Percentiles rank a stretch among this genome's conserved stretches.
phyloP scores from a whole-genome alignment of 2,888 invertebrate genomes.

The Cryptus viduatorius region DNA sequence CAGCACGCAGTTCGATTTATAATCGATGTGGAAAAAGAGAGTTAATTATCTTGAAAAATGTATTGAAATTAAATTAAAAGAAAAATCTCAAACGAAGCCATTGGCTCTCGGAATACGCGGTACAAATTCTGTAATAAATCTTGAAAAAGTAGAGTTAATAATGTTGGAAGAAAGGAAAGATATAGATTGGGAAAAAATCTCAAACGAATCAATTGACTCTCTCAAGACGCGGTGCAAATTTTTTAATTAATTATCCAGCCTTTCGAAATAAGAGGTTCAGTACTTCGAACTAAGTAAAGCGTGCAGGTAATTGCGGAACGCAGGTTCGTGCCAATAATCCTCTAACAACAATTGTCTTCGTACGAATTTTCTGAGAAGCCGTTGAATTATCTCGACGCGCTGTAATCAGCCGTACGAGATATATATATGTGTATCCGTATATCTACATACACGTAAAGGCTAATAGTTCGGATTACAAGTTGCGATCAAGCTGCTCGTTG shows the following conservation, averaged over 20 bases:
- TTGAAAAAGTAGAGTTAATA: background rate
- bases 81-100: too few species aligned
- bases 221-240: background rate
- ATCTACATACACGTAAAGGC: constrained; percentile 10
- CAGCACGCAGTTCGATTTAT: too few species aligned
- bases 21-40: background rate
- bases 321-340: background rate
- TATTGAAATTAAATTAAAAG: too few species aligned
- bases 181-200: too few species aligned
- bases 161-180: background rate
- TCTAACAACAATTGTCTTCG: background rate
- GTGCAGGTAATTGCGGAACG: background rate
- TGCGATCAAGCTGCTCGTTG: constrained; percentile 46
- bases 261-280: background rate
- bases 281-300: background rate
- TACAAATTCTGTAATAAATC: too few species aligned
- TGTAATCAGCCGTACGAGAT: constrained; percentile 3
- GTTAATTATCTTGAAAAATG: background rate
- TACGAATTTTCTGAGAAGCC: background rate
- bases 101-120: background rate
- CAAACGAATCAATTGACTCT: too few species aligned
- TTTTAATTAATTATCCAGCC: background rate
- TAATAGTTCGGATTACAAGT: constrained; percentile 46
- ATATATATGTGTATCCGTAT: background rate
- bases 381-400: background rate